These are phyloP conservation scores for Poeciliopsis infans DNA, from an alignment of 2,797 vertebrate genomes.

Conservation along the genomic window DNA sequence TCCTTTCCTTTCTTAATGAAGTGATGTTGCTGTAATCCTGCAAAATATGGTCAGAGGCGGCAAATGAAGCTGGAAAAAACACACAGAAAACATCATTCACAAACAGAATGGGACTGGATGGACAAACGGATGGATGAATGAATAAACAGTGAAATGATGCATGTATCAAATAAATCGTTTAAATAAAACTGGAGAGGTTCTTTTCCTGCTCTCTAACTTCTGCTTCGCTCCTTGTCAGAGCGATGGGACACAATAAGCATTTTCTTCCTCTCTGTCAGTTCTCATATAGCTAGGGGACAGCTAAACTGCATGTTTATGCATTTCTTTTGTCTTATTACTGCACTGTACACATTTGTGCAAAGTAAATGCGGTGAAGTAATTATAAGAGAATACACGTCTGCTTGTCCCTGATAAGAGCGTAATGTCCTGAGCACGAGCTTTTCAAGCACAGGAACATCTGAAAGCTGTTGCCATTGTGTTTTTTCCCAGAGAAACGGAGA, in stretches of 20 bases:
- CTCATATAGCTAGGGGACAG: background rate
- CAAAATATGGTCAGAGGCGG: background rate
- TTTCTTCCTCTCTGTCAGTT: background rate
- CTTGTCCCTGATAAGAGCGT: background rate
- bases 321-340: background rate
- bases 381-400: background rate
- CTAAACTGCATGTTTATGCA: background rate
- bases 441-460: background rate
- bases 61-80: background rate
- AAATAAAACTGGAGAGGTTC: background rate
- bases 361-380: constrained; percentile 1
- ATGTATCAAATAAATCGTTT: background rate
- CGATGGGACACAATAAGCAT: background rate
- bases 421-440: background rate
- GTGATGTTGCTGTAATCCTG: background rate
- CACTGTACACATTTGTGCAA: background rate
- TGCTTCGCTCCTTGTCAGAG: background rate
- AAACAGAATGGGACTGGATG: background rate
- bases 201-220: background rate
- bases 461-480: constrained; percentile 1
- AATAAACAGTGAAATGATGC: background rate
- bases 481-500: background rate
- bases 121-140: background rate
- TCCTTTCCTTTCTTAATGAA: background rate
- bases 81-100: background rate